phyloP scores from a whole-genome alignment of 23 tunicate genomes.

The Clavelina lepadiformis region DNA sequence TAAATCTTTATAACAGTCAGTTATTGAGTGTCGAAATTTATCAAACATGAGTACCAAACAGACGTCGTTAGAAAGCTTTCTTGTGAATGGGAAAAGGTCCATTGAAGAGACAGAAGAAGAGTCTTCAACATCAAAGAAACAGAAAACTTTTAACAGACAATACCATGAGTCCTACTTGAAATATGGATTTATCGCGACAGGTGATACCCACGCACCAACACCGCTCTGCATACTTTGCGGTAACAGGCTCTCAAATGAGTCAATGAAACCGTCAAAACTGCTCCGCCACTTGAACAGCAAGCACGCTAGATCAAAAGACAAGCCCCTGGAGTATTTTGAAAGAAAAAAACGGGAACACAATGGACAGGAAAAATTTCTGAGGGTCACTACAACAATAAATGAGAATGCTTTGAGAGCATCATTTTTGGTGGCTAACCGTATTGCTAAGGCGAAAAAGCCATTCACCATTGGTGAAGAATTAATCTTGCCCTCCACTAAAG shows the following conservation, averaged over 20 bases:
- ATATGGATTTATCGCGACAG: constrained; percentile 26
- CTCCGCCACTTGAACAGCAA: constrained; percentile 30
- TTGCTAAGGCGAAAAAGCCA: constrained; percentile 18
- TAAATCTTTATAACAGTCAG: too few species aligned
- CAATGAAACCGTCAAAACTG: constrained; percentile 22
- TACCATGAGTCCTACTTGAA: constrained; percentile 32
- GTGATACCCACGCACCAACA: constrained; percentile 17
- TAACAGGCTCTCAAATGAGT: constrained; percentile 11
- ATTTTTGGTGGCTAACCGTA: constrained; percentile 17
- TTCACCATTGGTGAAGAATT: constrained; percentile 31
- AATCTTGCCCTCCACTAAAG: constrained; percentile 8
- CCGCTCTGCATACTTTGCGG: constrained; percentile 29
- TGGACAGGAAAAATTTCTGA: constrained; percentile 17
- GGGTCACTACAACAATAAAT: constrained; percentile 3
- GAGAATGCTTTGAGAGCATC: constrained; percentile 27
- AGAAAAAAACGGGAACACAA: constrained; percentile 16
- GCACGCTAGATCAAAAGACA: constrained; percentile 28
- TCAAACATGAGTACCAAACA: constrained; percentile 35
- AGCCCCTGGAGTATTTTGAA: constrained; percentile 39
- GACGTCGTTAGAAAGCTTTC: constrained; percentile 23
- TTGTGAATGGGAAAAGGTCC: constrained; percentile 22
- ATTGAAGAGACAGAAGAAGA: constrained; percentile 25
- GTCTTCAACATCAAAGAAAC: constrained; percentile 11
- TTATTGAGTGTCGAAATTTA: too few species aligned
- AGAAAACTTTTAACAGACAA: constrained; percentile 30